phyloP scores from a whole-genome alignment of 2,797 vertebrate genomes.

The Cephalopachus bancanus region DNA sequence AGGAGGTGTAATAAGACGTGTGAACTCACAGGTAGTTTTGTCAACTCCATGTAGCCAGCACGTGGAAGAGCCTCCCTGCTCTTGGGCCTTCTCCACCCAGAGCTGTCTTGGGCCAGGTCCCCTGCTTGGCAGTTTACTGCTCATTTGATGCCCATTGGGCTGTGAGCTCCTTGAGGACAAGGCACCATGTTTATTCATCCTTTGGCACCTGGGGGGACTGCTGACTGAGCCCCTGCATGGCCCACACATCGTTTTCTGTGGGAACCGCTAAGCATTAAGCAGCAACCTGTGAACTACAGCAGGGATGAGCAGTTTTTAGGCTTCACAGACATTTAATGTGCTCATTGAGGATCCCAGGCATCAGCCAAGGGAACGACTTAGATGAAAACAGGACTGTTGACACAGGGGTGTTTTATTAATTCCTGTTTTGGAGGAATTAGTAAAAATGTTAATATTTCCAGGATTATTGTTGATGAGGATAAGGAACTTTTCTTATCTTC shows the following conservation, averaged over 20 bases:
- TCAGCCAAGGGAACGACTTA: neutral
- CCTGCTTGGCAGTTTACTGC: neutral
- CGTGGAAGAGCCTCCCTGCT: neutral
- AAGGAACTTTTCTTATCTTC: conserved; percentile 63
- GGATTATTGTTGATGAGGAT: conserved; percentile 69
- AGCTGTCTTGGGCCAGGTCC: neutral
- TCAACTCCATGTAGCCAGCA: neutral
- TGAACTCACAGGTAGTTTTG: neutral
- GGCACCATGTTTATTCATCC: neutral
- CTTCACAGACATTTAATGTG: conserved; percentile 28
- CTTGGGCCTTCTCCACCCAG: neutral
- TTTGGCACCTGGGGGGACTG: neutral
- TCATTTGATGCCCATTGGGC: neutral
- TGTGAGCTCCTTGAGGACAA: neutral
- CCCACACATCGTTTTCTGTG: neutral
- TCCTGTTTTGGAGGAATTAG: conserved; percentile 59
- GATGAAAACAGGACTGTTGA: conserved; percentile 47
- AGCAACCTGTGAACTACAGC: conserved; percentile 23
- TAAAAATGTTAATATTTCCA: conserved; percentile 68
- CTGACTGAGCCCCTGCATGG: neutral
- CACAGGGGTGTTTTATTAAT: conserved; percentile 73
- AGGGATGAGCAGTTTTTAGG: conserved; percentile 56
- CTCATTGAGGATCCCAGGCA: conserved; percentile 36
- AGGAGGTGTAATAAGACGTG: neutral
- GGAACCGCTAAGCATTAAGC: neutral